phyloP scores from a whole-genome alignment of 2,797 vertebrate species.

The Zalophus californianus region DNA sequence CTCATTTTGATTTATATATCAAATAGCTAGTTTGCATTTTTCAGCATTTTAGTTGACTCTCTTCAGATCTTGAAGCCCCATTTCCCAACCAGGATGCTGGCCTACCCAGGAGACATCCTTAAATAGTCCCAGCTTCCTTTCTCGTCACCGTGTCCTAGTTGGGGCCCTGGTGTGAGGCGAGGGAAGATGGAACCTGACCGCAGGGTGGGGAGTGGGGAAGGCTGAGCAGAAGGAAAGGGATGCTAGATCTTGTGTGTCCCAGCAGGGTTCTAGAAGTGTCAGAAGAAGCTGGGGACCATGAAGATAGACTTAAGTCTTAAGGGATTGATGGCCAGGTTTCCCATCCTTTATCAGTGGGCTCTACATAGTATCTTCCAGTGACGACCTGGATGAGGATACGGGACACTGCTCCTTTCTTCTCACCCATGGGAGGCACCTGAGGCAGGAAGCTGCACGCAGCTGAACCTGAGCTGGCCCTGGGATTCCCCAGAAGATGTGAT shows the following conservation, averaged over 20 bases:
- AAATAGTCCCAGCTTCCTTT: not conserved
- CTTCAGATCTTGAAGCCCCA: not conserved
- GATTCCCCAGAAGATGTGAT: not conserved
- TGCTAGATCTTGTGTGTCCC: not conserved
- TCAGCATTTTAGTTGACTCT: not conserved
- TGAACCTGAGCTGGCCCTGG: not conserved
- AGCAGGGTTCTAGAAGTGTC: not conserved
- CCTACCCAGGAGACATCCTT: not conserved
- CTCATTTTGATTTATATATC: slow-evolving; percentile 36
- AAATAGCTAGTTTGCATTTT: slow-evolving; percentile 40
- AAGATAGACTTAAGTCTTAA: not conserved
- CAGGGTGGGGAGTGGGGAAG: not conserved
- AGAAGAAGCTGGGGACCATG: not conserved
- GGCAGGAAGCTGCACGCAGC: not conserved
- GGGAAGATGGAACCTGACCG: not conserved
- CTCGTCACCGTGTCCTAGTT: not conserved
- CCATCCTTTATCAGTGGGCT: not conserved
- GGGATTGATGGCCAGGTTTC: not conserved
- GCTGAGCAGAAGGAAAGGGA: not conserved
- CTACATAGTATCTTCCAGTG: accelerated
- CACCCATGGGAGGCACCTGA: not conserved
- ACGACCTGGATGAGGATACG: not conserved
- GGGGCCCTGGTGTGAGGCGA: not conserved
- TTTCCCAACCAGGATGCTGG: not conserved
- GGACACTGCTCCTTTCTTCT: not conserved